phyloP scores from a whole-genome alignment of 2,888 invertebrate species.

The Watsonalla cultraria region DNA sequence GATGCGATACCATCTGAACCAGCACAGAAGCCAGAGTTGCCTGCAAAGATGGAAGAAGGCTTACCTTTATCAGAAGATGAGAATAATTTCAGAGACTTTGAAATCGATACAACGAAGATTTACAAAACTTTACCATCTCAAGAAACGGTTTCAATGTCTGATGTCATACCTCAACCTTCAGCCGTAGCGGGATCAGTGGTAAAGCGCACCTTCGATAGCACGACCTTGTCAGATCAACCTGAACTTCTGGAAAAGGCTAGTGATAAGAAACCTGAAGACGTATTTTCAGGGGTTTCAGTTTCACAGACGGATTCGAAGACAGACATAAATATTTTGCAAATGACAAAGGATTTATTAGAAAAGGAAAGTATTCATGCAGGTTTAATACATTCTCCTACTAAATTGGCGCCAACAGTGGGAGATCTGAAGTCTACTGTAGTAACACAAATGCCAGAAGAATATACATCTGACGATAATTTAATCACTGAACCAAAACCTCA shows the following conservation, averaged over 20 bases:
- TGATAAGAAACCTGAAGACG: too few relatives aligned
- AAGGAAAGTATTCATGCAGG: slow-evolving; percentile 24
- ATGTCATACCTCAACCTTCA: too few relatives aligned
- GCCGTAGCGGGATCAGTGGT: too few relatives aligned
- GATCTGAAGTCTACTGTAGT: neutral
- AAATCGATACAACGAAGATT: neutral
- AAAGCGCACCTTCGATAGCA: too few relatives aligned
- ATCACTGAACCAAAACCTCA: neutral
- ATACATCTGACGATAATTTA: neutral
- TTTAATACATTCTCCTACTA: slow-evolving; percentile 7
- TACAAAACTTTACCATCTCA: neutral
- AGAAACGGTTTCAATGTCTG: too few relatives aligned
- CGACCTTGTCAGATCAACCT: neutral
- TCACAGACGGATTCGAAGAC: slow-evolving; percentile 2
- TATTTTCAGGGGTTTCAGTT: too few relatives aligned
- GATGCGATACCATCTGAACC: neutral
- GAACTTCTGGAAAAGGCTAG: neutral
- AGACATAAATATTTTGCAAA: slow-evolving; percentile 16
- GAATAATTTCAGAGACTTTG: neutral
- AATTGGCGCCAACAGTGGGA: neutral
- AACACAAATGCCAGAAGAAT: neutral
- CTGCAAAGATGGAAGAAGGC: neutral
- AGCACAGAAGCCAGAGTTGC: too few relatives aligned
- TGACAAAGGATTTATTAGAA: slow-evolving; percentile 30
- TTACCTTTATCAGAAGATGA: neutral